Evolutionary conservation across 2,113 vertebrate species (phyloP).

Genomic region (Arothron firmamentum): DNA sequence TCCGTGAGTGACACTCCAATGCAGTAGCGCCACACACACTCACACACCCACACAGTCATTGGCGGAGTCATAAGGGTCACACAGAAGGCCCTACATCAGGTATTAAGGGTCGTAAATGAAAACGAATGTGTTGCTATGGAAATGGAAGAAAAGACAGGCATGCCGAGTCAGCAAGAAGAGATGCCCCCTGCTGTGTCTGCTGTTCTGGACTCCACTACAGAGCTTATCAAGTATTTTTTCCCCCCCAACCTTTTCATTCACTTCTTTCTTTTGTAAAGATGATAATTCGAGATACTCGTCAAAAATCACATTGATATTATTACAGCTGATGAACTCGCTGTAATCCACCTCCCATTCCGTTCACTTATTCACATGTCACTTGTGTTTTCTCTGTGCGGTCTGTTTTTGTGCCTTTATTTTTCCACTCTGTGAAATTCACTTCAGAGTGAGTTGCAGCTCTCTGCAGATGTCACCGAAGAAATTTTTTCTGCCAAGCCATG

Average conservation of each 20-base stretch:
- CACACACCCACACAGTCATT: constrained; percentile 6
- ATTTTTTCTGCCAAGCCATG: constrained; percentile 7
- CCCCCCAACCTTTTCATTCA: not conserved
- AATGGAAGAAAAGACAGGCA: constrained; percentile 38
- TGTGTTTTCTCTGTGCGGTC: too few relatives aligned
- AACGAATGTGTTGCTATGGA: constrained; percentile 62
- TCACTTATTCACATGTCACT: too few relatives aligned
- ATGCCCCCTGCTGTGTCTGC: constrained; percentile 3
- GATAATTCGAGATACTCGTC: too few relatives aligned
- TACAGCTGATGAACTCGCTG: too few relatives aligned
- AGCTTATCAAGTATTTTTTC: constrained; percentile 7
- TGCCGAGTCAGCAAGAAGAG: constrained; percentile 59
- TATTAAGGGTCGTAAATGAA: constrained; percentile 33
- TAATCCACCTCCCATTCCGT: too few relatives aligned
- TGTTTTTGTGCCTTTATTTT: not conserved
- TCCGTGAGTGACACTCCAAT: constrained; percentile 32
- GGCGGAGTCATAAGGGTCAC: constrained; percentile 43
- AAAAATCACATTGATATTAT: too few relatives aligned
- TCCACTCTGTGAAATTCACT: not conserved
- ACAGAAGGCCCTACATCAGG: constrained; percentile 22
- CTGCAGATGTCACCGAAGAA: constrained; percentile 5
- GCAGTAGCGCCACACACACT: not conserved
- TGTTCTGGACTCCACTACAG: too few relatives aligned
- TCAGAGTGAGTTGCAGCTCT: not conserved
- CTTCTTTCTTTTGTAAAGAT: not conserved